A percentile compares a stretch with the other conserved stretches of the same genome.
phyloP scores from a whole-genome alignment of 2,113 vertebrate genomes.

The Malurus alboscapulatus region DNA sequence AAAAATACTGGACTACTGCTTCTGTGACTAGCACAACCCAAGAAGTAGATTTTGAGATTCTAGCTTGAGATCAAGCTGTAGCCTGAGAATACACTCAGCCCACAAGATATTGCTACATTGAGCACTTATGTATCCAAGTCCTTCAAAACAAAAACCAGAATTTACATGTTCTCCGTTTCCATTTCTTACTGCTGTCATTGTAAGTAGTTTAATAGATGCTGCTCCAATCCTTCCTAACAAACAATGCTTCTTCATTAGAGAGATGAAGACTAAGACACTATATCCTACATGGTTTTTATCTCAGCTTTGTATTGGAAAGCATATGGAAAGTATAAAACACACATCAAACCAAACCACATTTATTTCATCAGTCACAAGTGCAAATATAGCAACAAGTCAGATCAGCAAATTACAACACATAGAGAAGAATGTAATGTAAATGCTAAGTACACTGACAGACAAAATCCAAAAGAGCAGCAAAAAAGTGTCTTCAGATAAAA shows the following conservation, averaged over 20 bases:
- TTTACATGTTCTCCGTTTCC: neutral
- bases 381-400: conserved; percentile 69
- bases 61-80: neutral
- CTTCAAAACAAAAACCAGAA: neutral
- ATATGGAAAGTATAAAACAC: neutral
- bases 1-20: neutral
- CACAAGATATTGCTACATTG: neutral
- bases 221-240: neutral
- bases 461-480: conserved; percentile 44
- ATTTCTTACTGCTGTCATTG: neutral
- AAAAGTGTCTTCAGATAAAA: conserved; percentile 35
- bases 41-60: neutral
- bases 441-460: conserved; percentile 55
- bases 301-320: neutral
- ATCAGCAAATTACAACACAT: conserved; percentile 71
- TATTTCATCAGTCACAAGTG: conserved; percentile 73
- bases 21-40: neutral
- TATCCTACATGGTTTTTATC: neutral
- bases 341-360: conserved; percentile 60
- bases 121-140: neutral
- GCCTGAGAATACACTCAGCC: neutral
- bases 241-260: neutral
- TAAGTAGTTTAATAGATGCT: neutral
- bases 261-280: neutral
- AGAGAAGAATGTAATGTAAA: conserved; percentile 57